A percentile compares a stretch with the other conserved stretches of the same genome.
Evolutionary conservation across 2,113 vertebrate genomes (phyloP).

Genomic region (Nymphicus hollandicus): DNA sequence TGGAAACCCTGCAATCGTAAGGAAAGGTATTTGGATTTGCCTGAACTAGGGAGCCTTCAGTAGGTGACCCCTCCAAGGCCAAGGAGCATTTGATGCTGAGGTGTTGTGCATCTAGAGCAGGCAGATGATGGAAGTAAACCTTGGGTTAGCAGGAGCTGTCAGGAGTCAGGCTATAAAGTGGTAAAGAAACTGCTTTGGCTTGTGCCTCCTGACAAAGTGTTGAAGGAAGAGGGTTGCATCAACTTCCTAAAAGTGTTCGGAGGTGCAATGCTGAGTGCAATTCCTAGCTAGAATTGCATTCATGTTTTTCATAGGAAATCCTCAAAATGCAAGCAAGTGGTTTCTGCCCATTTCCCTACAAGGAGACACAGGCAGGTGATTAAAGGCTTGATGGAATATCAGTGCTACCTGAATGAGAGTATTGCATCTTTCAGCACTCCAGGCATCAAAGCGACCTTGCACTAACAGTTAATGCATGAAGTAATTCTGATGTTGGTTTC

Average conservation of each 20-base stretch:
- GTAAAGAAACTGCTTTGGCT: not conserved
- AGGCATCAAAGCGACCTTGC: not conserved
- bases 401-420: not conserved
- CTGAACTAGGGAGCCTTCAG: not conserved
- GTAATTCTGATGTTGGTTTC: not conserved
- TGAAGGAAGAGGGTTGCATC: not conserved
- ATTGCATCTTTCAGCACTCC: not conserved
- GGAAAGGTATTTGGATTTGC: not conserved
- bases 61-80: not conserved
- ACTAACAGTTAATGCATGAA: not conserved
- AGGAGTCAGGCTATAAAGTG: not conserved
- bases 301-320: not conserved
- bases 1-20: not conserved
- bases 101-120: not conserved
- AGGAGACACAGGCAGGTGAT: not conserved
- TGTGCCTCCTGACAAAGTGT: fast-evolving
- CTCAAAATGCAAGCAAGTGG: not conserved
- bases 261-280: fast-evolving
- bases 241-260: not conserved
- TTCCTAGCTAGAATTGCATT: not conserved
- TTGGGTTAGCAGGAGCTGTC: not conserved
- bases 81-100: not conserved
- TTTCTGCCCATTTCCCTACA: not conserved
- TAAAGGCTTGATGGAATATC: not conserved
- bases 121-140: not conserved